A percentile compares a stretch with the other conserved stretches of the same genome.
phyloP scores from a whole-genome alignment of 2,113 vertebrate genomes.

The Grallaria varia region DNA sequence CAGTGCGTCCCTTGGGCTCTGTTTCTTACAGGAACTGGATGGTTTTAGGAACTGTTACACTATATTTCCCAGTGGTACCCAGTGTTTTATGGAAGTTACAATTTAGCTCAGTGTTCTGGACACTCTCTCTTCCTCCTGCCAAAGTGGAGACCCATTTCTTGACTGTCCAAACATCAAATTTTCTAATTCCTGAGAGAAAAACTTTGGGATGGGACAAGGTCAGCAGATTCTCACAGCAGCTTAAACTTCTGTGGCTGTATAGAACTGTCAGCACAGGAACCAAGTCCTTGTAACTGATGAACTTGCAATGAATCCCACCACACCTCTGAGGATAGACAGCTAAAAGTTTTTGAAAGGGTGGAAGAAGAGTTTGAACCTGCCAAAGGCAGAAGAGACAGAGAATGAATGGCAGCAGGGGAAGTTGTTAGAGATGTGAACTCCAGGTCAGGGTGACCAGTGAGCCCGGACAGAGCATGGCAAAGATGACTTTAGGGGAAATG shows the following conservation, averaged over 20 bases:
- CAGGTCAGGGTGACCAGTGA: background rate
- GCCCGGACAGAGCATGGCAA: rapidly evolving
- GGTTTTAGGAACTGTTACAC: background rate
- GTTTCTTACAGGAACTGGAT: background rate
- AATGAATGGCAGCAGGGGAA: background rate
- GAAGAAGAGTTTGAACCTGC: background rate
- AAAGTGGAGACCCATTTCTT: background rate
- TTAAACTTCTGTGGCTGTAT: background rate
- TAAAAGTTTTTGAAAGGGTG: background rate
- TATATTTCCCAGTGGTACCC: background rate
- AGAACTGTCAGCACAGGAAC: background rate
- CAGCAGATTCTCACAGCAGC: background rate
- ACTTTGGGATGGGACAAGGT: background rate
- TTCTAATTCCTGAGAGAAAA: background rate
- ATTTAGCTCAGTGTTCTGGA: background rate
- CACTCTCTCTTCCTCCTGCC: background rate
- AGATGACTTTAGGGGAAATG: background rate
- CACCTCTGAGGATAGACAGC: background rate
- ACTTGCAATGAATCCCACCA: background rate
- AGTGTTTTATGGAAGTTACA: background rate
- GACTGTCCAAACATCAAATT: background rate
- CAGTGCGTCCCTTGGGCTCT: background rate
- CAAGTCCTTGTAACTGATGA: background rate
- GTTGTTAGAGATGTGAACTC: background rate
- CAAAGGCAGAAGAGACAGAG: background rate